A percentile compares a stretch with the other conserved stretches of the same genome.
phyloP scores from a whole-genome alignment of 1,140 invertebrate genomes.

The Drosophila paulistorum region DNA sequence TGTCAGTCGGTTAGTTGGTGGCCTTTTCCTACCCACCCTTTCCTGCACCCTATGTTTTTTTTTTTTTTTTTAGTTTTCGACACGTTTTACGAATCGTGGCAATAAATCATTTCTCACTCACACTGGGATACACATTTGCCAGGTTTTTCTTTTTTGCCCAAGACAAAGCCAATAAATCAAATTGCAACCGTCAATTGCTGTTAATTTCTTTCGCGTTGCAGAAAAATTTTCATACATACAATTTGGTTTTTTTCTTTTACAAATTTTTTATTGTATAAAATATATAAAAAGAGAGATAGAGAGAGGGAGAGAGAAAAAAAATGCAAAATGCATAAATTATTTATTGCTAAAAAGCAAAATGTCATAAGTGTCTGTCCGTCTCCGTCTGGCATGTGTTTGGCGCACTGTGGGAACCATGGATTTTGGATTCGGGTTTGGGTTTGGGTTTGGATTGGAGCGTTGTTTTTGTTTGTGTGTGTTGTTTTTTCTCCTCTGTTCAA shows the following conservation, averaged over 20 bases:
- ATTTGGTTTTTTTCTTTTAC: conserved; percentile 9
- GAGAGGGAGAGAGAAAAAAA: conserved; percentile 1
- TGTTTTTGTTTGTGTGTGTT: background rate
- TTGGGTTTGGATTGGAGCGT: conserved; percentile 24
- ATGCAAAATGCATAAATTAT: conserved; percentile 60
- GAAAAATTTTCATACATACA: conserved; percentile 36
- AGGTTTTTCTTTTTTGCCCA: conserved; percentile 32
- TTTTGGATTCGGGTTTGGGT: conserved; percentile 26
- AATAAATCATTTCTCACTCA: conserved; percentile 50
- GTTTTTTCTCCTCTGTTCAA: background rate
- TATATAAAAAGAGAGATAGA: conserved; percentile 1
- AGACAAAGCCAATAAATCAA: conserved; percentile 56
- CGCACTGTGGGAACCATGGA: conserved; percentile 55
- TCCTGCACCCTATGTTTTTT: conserved; percentile 1
- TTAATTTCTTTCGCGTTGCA: conserved; percentile 57
- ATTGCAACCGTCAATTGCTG: conserved; percentile 59
- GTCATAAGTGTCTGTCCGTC: conserved; percentile 46
- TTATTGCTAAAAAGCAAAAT: conserved; percentile 63
- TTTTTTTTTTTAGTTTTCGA: conserved; percentile 29
- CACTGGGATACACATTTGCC: conserved; percentile 31
- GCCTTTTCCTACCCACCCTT: background rate
- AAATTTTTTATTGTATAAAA: conserved; percentile 5
- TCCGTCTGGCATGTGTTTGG: conserved; percentile 35
- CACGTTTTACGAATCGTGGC: conserved; percentile 53
- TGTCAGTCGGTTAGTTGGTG: background rate